phyloP scores from a whole-genome alignment of 1,140 invertebrate species.

The Platorchestia sp. region DNA sequence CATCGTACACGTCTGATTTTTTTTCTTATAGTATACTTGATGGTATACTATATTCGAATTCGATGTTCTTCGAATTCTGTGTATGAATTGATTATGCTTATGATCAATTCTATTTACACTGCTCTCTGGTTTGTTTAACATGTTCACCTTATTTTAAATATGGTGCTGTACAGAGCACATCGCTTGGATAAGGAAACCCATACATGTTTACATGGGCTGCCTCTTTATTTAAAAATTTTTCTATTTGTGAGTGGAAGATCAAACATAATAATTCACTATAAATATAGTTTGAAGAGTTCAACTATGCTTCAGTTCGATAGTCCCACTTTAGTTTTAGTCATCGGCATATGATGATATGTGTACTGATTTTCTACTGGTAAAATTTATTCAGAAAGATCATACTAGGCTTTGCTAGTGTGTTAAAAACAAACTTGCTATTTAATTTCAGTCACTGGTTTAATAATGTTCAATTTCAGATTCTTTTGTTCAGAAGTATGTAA shows the following conservation, averaged over 20 bases:
- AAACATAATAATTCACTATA: neutral
- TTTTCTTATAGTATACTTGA: too few relatives aligned
- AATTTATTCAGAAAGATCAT: neutral
- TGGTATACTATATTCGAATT: too few relatives aligned
- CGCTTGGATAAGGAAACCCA: neutral
- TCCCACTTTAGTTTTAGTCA: neutral
- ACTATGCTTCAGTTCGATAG: neutral
- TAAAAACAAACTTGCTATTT: neutral
- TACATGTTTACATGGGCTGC: neutral
- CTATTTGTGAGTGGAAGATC: neutral
- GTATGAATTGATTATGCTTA: neutral
- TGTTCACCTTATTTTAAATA: neutral
- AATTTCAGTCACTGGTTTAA: neutral
- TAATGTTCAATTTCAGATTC: neutral
- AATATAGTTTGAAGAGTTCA: neutral
- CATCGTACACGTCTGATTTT: too few relatives aligned
- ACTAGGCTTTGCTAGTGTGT: neutral
- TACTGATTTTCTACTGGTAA: neutral
- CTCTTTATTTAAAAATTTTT: neutral
- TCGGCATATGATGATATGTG: neutral
- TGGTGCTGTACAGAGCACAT: too few relatives aligned
- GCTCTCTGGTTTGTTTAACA: neutral
- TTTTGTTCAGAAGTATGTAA: neutral
- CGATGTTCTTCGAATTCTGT: neutral
- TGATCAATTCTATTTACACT: neutral